phyloP scores from a whole-genome alignment of 2,797 vertebrate genomes.

The Sebastes kiyomatsui region DNA sequence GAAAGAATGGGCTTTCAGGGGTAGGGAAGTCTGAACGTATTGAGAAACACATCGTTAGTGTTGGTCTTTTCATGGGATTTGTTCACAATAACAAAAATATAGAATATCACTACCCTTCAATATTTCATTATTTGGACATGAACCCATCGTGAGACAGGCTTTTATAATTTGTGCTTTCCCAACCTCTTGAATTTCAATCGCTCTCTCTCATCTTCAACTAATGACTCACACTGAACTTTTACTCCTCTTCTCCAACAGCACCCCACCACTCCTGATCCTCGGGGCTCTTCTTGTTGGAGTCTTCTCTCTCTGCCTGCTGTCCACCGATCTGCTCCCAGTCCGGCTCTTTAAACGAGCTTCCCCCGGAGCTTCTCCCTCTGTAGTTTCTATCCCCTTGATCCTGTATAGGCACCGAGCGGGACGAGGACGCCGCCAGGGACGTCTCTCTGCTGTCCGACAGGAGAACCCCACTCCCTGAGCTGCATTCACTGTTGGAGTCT shows the following conservation, averaged over 20 bases:
- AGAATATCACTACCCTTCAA: neutral
- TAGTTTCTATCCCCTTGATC: constrained; percentile 74
- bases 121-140: neutral
- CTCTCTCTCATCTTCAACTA: neutral
- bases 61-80: constrained; percentile 22
- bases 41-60: neutral
- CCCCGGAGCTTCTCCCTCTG: constrained; percentile 83
- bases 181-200: neutral
- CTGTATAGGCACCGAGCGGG: constrained; percentile 42
- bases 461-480: constrained; percentile 86
- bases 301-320: constrained; percentile 56
- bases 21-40: neutral
- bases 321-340: constrained; percentile 79
- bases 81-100: neutral
- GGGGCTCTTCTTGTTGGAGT: constrained; percentile 60
- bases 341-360: constrained; percentile 87
- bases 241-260: constrained; percentile 81
- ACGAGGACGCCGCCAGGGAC: constrained; percentile 78
- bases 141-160: neutral
- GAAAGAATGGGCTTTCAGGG: neutral
- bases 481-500: constrained; percentile 87
- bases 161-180: neutral
- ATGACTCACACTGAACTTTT: constrained; percentile 11
- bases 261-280: constrained; percentile 70
- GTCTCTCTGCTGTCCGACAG: constrained; percentile 88